Evolutionary conservation across 2,113 vertebrate genomes (phyloP).

Genomic region (Gasterosteus aculeatus): DNA sequence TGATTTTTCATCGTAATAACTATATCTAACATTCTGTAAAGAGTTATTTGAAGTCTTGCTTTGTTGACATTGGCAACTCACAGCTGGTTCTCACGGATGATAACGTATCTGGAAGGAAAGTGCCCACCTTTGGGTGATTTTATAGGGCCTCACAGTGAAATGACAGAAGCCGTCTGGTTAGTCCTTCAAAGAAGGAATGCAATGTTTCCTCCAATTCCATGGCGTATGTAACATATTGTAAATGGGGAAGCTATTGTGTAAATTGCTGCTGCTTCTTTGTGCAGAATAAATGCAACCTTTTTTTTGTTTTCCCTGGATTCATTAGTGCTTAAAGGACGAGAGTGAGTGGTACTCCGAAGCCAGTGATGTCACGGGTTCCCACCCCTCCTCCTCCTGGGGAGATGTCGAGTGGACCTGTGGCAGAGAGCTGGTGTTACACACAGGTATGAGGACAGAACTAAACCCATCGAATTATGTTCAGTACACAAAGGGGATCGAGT

Average conservation of each 20-base stretch:
- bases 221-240: too few relatives aligned
- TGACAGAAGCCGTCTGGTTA: not conserved
- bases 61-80: not conserved
- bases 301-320: conserved; percentile 12
- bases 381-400: conserved; percentile 94
- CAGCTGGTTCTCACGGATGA: not conserved
- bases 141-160: not conserved
- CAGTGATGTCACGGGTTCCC: conserved; percentile 93
- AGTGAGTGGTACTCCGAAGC: conserved; percentile 75
- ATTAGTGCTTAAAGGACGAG: conserved; percentile 66
- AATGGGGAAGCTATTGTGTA: not conserved
- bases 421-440: conserved; percentile 99
- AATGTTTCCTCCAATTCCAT: too few relatives aligned
- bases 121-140: not conserved
- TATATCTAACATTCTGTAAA: not conserved
- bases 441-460: conserved; percentile 83
- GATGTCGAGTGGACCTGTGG: conserved; percentile 96
- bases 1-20: not conserved
- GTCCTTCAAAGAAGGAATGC: not conserved
- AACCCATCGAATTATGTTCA: not conserved
- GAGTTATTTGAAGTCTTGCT: not conserved
- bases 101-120: not conserved
- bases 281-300: conserved; percentile 19
- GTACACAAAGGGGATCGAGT: not conserved
- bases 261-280: conserved; percentile 1